These are phyloP conservation scores for Phortica okadai DNA, from an alignment of 2,888 invertebrate species.

Conservation along the genomic window DNA sequence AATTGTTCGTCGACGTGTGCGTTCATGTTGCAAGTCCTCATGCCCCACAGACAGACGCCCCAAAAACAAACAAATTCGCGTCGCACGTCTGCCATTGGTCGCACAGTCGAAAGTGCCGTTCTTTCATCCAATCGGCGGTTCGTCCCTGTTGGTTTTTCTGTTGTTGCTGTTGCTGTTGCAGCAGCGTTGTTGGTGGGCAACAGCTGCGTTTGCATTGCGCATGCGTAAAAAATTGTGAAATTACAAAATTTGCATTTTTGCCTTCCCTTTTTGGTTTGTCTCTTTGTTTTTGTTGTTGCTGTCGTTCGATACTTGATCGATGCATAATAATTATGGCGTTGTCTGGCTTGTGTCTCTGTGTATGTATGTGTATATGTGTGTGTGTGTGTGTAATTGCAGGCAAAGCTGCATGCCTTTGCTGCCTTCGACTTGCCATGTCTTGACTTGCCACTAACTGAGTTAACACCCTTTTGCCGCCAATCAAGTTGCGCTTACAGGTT, in stretches of 20 bases:
- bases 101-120: not conserved
- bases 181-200: constrained; percentile 39
- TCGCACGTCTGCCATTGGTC: not conserved
- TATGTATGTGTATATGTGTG: not conserved
- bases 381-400: not conserved
- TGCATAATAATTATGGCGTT: constrained; percentile 38
- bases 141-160: not conserved
- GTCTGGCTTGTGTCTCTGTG: not conserved
- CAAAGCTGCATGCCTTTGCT: not conserved
- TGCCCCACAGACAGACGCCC: not conserved
- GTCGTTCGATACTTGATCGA: constrained; percentile 24
- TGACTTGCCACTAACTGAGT: constrained; percentile 67
- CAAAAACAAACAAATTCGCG: not conserved
- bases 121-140: not conserved
- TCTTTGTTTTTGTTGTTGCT: not conserved
- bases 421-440: constrained; percentile 48
- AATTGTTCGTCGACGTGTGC: not conserved
- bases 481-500: constrained; percentile 45
- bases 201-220: constrained; percentile 46
- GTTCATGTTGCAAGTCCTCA: not conserved
- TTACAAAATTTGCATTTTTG: constrained; percentile 49
- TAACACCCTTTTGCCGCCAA: constrained; percentile 55
- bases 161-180: not conserved
- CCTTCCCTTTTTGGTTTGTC: not conserved
- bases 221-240: constrained; percentile 67